Conservation (phyloP, 23 tunicate genomes). For the Styela clava region DNA sequence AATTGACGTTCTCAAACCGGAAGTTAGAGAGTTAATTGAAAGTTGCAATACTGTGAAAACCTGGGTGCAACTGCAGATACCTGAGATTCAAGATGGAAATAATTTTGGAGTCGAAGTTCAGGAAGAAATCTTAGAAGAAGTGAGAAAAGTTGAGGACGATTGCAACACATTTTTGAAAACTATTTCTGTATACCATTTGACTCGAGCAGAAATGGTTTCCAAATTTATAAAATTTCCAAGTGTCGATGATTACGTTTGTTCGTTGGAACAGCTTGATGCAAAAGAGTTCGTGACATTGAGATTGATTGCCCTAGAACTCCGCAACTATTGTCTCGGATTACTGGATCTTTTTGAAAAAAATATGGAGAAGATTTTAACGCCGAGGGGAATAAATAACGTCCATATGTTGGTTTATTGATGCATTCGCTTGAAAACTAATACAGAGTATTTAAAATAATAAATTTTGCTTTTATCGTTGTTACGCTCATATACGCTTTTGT, state of each 20-base stretch:
- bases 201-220: constrained; percentile 81
- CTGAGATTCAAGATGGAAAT: constrained; percentile 94
- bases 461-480: too few species aligned
- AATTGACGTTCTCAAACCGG: constrained; percentile 65
- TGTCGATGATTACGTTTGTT: constrained; percentile 49
- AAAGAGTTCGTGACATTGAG: constrained; percentile 82
- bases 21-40: constrained; percentile 55
- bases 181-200: constrained; percentile 69
- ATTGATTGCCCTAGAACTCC: constrained; percentile 59
- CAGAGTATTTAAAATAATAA: not conserved
- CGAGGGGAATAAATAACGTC: constrained; percentile 50
- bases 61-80: constrained; percentile 88
- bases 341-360: constrained; percentile 75
- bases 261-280: constrained; percentile 79
- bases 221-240: constrained; percentile 64
- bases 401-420: constrained; percentile 71
- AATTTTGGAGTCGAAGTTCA: constrained; percentile 97
- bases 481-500: too few species aligned
- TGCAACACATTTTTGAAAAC: constrained; percentile 57
- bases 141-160: constrained; percentile 60
- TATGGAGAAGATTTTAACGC: constrained; percentile 80
- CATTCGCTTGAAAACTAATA: not conserved
- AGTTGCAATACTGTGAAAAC: constrained; percentile 82
- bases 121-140: constrained; percentile 79
- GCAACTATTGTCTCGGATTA: constrained; percentile 71